Evolutionary conservation across 2,113 vertebrate species (phyloP), one percentile per base, ranked within the genome.

Genomic region (Notothenia coriiceps): DNA sequence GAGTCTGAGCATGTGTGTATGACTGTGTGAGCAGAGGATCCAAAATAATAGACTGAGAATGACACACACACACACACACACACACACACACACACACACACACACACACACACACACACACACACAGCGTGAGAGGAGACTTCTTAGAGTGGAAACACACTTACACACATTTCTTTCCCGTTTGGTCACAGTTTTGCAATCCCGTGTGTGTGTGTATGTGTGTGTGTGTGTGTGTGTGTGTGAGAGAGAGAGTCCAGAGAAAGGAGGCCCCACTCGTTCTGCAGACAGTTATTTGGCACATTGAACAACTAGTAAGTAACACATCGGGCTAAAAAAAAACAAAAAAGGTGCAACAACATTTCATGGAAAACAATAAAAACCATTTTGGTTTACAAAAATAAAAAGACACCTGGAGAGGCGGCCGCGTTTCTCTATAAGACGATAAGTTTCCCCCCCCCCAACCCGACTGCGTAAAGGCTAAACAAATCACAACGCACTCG

Each of bases 241-340:
- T 46, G 29, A 64, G 17, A 22, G 22, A 22, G 33, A 5, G 33
- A 5, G 33, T 35, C 33, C 51, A 52, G 20, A 14, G 44, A 56
- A 59, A 65, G 67, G 20, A 82, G 85, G 86, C 83, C 88, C 85
- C 64, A 66, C 78, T 83, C 77, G 46, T 62, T 91, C 85, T 84
- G 76, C 80, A 71, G 33, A 92, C 85, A 91, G 86, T 90, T 89
- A 83, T 95, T 95, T 95, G 95, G 95, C 95, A 95, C 94, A 93
- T 92, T 88, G 65, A 92, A 94, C 90, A 90, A 80, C 81, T 78
- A 86, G 62, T 88, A 84, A 91, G 88, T 89, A 92, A 92, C 90
- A 93, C 89, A 88, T 84, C 51, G 70, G 89, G 89, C 80, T 17
- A 78, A 87, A 86, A 77, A 46, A 79, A 35, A 78, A 87, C 85